Evolutionary conservation across 2,888 invertebrate species (phyloP).

Genomic region (Rhingia campestris): DNA sequence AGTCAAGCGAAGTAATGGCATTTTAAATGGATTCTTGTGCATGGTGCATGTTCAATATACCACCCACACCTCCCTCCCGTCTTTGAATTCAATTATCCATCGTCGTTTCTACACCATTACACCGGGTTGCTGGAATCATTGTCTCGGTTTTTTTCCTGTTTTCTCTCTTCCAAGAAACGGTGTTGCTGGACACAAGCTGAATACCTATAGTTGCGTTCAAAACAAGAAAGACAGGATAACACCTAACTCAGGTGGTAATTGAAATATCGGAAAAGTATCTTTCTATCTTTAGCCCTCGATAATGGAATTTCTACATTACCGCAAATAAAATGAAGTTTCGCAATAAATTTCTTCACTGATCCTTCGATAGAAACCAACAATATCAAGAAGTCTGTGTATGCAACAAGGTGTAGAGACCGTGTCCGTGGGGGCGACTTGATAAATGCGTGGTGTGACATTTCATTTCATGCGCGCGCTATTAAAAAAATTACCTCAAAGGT

Average conservation of each 20-base stretch:
- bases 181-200: not conserved
- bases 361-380: not conserved
- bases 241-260: conserved; percentile 51
- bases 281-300: not conserved
- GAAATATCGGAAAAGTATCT: conserved; percentile 45
- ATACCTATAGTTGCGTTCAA: not conserved
- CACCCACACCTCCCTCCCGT: not conserved
- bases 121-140: conserved; percentile 31
- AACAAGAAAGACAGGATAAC: conserved; percentile 21
- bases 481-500: conserved; percentile 23
- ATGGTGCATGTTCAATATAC: not conserved
- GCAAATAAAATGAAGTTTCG: conserved; percentile 27
- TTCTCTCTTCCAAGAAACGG: not conserved
- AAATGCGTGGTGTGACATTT: conserved; percentile 48
- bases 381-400: not conserved
- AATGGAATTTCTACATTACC: conserved; percentile 41
- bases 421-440: conserved; percentile 21
- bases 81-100: conserved; percentile 64
- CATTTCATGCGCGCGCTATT: conserved; percentile 14
- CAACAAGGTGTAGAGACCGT: not conserved
- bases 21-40: conserved; percentile 59
- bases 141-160: conserved; percentile 2
- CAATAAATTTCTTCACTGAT: conserved; percentile 14
- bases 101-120: conserved; percentile 64
- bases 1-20: conserved; percentile 41